Base-by-base conservation (phyloP, 2,888 invertebrate species). In the Drosophila vallismaia region DNA sequence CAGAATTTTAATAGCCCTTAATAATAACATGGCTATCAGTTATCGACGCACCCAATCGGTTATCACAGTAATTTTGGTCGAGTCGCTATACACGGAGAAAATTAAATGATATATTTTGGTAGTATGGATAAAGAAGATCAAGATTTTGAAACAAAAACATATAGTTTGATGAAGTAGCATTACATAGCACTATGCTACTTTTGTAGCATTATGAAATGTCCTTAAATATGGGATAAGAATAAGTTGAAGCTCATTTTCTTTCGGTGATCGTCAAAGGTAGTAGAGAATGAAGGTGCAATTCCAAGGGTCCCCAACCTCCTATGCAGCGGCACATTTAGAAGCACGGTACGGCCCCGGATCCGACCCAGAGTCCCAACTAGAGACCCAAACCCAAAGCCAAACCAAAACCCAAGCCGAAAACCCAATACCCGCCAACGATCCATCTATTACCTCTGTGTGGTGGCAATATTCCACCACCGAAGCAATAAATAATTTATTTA, bases 1-100 rank as follows among this genome's bases (percentile, higher is more conserved):
- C 90, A 91, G 90, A 91, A 91, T 90, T 90, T 90, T 91, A 91
- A 90, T 90, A 86, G 82, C 87, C 85, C 84, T 89, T 88, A 89
- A 90, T 90, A 89, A 90, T 88, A 89, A 88, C 89, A 90, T 88
- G 85, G 81, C 90, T 90, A 90, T 90, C 87, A 87, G 78, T 73
- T 84, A 84, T 85, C 88, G 88, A 72, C 72, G 74, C 74, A 64
- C 75, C 87, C 75, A 88, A 87, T 86, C 85, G 76, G 71, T 86
- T 89, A 89, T 89, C 90, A 78, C 76, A 80, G 72, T 46, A 70
- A 71, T 71, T 71, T 71, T 73, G 55, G 64, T 56, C 7, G 49
- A 38, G 19, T 40, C 26, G 38, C 24, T 54, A 6, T 45, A 48
- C 60, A 60, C 60, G 4, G 60, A n/a, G 4, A 26, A n/a, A 19